These are phyloP conservation scores for Desmophyllum pertusum DNA, from an alignment of 92 coral and sea anemone species.

Conservation along the genomic window DNA sequence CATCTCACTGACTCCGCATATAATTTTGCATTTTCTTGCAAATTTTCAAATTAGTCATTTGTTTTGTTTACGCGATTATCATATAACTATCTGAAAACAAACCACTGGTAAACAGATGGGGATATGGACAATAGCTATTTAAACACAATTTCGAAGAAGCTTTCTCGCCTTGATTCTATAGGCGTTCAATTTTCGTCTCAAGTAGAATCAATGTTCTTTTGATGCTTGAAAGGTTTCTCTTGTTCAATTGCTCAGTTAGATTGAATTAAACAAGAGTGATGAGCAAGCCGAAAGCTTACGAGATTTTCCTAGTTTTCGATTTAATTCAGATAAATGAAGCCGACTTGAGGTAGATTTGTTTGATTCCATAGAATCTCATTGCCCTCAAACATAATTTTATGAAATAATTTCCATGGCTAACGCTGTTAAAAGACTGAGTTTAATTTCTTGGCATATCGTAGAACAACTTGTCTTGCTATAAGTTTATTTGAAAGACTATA, in stretches of 20 bases:
- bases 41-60: conserved; percentile 58
- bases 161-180: conserved; percentile 4
- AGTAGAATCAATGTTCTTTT: not conserved
- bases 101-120: conserved; percentile 77
- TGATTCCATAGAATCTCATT: not conserved
- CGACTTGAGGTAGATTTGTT: not conserved
- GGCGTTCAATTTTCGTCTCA: conserved; percentile 8
- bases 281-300: not conserved
- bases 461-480: not conserved
- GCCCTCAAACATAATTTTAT: not conserved
- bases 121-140: conserved; percentile 47
- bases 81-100: conserved; percentile 61
- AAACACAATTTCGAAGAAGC: conserved; percentile 44
- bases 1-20: conserved; percentile 17
- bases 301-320: conserved; percentile 28
- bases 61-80: conserved; percentile 60
- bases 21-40: conserved; percentile 50
- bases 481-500: too few relatives aligned
- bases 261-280: not conserved
- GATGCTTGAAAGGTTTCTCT: conserved; percentile 3
- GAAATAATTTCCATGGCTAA: not conserved
- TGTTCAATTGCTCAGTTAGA: not conserved
- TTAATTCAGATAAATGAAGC: conserved; percentile 12
- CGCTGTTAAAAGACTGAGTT: not conserved
- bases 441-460: not conserved